These are phyloP conservation scores for Phycodurus eques DNA, from an alignment of 2,113 vertebrate genomes.

Conservation along the genomic window DNA sequence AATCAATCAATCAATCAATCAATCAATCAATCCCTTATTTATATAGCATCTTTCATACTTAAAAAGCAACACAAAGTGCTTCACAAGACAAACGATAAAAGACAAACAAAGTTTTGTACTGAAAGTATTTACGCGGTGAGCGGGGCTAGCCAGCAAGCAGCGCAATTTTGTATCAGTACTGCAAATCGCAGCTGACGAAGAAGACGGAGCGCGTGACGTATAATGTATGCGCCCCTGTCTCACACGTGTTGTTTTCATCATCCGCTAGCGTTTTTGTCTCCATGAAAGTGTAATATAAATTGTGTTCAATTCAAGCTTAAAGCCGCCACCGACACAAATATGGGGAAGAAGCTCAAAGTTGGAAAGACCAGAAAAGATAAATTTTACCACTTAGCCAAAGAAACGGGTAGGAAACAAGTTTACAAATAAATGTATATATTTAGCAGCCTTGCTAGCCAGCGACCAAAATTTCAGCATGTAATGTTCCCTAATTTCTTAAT, in stretches of 20 bases:
- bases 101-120: background rate
- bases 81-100: background rate
- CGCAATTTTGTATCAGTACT: background rate
- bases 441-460: background rate
- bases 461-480: too few relatives aligned
- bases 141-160: slow-evolving; percentile 26
- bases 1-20: too few relatives aligned
- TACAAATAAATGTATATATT: background rate
- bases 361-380: slow-evolving; percentile 92
- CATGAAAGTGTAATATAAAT: background rate
- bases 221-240: slow-evolving; percentile 6
- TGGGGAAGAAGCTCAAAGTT: slow-evolving; percentile 95
- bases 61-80: too few relatives aligned
- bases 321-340: slow-evolving; percentile 42
- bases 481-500: background rate
- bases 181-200: slow-evolving; percentile 25
- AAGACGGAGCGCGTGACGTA: slow-evolving; percentile 33
- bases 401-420: slow-evolving; percentile 77
- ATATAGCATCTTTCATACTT: too few relatives aligned
- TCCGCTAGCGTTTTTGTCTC: background rate
- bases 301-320: background rate
- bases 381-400: slow-evolving; percentile 95
- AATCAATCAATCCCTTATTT: too few relatives aligned
- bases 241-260: slow-evolving; percentile 64
- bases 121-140: background rate